Percentiles rank a stretch among this genome's conserved stretches.
These are phyloP conservation scores for Sitobion miscanthi DNA, from an alignment of 1,140 invertebrate species.

Conservation along the genomic window DNA sequence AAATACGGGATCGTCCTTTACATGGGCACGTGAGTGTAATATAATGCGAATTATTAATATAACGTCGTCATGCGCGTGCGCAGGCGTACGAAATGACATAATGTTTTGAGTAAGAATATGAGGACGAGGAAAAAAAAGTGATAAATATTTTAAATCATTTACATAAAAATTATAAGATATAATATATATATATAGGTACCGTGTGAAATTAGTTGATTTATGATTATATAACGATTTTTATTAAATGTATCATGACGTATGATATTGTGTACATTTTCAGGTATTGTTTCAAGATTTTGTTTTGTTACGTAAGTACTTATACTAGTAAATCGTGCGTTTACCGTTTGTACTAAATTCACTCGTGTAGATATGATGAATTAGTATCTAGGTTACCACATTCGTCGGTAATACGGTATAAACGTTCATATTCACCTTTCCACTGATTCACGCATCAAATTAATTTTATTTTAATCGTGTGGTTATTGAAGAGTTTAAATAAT, in stretches of 20 bases:
- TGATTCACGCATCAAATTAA: not conserved
- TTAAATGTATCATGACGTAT: too few relatives aligned
- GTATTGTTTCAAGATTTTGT: not conserved
- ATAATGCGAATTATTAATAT: not conserved
- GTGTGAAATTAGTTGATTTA: not conserved
- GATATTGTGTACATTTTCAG: too few relatives aligned
- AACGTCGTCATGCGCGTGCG: not conserved
- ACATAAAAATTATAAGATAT: not conserved
- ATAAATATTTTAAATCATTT: not conserved
- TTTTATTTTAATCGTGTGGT: not conserved
- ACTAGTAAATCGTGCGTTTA: not conserved
- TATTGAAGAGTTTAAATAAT: not conserved
- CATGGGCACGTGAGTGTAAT: not conserved
- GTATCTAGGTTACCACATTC: not conserved
- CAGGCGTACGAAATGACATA: not conserved
- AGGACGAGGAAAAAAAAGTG: not conserved
- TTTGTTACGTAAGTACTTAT: not conserved
- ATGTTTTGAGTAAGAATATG: not conserved
- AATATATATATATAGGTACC: not conserved
- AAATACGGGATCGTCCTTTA: constrained; percentile 12
- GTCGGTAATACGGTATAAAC: not conserved
- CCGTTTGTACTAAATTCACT: not conserved
- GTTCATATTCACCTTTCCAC: not conserved
- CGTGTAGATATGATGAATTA: not conserved
- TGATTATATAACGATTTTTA: too few relatives aligned